Evolutionary conservation across 2,888 invertebrate genomes (phyloP).

Genomic region (Copidosoma aretas): DNA sequence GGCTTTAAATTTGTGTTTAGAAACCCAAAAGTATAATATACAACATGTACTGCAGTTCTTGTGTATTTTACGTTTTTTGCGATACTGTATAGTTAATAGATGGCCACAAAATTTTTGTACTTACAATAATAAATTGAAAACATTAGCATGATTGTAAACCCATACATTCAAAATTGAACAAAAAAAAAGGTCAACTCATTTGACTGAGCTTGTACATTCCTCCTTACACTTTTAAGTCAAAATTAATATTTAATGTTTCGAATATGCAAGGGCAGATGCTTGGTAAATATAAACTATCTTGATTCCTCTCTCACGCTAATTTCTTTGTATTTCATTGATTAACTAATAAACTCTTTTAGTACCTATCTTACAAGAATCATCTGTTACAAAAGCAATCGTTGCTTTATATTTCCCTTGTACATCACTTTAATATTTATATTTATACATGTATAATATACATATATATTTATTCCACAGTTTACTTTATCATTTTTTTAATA

Average conservation of each 20-base stretch:
- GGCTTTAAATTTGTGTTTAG: no score
- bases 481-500: conserved; percentile 22
- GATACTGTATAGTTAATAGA: no score
- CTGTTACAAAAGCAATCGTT: conserved; percentile 10
- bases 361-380: conserved; percentile 24
- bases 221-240: background rate
- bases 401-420: conserved; percentile 2
- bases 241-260: background rate
- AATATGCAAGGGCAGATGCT: no score
- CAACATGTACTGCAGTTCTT: no score
- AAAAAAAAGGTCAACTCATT: no score
- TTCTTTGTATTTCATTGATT: conserved; percentile 16
- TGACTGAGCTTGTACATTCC: no score
- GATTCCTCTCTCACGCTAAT: background rate
- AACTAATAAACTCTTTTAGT: conserved; percentile 14
- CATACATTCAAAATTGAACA: no score
- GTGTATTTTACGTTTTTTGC: no score
- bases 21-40: no score
- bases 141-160: no score
- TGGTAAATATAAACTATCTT: background rate
- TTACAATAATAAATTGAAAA: no score
- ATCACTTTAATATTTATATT: conserved; percentile 13
- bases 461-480: conserved; percentile 11
- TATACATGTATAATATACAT: conserved; percentile 21
- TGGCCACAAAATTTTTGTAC: no score